Conservation (phyloP, 2,888 invertebrate species). For the Tyria jacobaeae region DNA sequence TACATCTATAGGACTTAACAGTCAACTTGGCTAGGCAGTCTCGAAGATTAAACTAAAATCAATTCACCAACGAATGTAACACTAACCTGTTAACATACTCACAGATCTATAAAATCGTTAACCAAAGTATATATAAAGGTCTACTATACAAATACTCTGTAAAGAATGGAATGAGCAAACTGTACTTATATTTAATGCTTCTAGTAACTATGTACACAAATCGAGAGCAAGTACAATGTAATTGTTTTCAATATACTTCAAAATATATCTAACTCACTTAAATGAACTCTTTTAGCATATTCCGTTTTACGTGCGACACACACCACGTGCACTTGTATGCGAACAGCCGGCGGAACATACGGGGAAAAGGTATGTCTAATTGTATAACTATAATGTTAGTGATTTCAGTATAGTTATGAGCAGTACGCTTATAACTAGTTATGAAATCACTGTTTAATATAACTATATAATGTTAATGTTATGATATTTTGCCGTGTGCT, state of each 20-base stretch:
- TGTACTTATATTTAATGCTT: background rate
- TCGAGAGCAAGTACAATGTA: background rate
- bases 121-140: background rate
- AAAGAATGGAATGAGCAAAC: background rate
- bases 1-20: background rate
- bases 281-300: slow-evolving; percentile 23
- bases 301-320: slow-evolving; percentile 28
- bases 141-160: background rate
- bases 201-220: background rate
- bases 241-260: background rate
- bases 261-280: slow-evolving; percentile 16
- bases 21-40: background rate
- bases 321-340: slow-evolving; percentile 40
- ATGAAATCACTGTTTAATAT: slow-evolving; percentile 39
- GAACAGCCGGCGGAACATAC: slow-evolving; percentile 49
- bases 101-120: background rate
- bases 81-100: no score
- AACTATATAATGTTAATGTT: background rate
- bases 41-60: no score
- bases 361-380: slow-evolving; percentile 40
- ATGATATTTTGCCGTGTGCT: background rate
- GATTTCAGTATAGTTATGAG: slow-evolving; percentile 38
- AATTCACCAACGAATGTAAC: no score
- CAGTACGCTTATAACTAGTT: slow-evolving; percentile 33
- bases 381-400: slow-evolving; percentile 35